These are phyloP conservation scores for Coelogynopora nodosa DNA, from an alignment of 2,888 invertebrate species.

Conservation along the genomic window DNA sequence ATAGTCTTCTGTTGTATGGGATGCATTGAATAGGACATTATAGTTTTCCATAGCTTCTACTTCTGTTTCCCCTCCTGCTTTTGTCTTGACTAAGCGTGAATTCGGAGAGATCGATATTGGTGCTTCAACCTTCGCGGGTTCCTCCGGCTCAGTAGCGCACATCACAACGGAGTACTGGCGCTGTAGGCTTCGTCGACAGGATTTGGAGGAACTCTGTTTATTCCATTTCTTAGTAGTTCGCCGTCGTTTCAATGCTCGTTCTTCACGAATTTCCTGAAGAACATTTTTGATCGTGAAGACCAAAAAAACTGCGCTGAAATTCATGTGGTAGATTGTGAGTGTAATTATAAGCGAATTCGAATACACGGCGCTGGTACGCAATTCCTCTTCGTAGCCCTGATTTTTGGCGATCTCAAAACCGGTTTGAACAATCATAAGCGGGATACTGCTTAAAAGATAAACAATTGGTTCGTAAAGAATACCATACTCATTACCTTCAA, in stretches of 20 bases:
- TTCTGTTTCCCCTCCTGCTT: neutral
- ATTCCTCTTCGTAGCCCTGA: neutral
- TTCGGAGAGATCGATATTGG: neutral
- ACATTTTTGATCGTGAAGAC: constrained; percentile 12
- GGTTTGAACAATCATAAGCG: neutral
- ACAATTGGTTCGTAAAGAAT: constrained; percentile 4
- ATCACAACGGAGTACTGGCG: neutral
- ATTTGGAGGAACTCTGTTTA: neutral
- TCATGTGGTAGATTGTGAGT: constrained; percentile 19
- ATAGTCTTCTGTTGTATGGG: neutral
- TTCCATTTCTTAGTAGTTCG: neutral
- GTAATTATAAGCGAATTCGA: neutral
- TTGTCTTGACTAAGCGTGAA: neutral
- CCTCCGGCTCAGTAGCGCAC: neutral
- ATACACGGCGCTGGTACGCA: neutral
- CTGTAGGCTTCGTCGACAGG: neutral
- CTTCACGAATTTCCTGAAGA: neutral
- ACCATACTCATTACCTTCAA: constrained; percentile 1
- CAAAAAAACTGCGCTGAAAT: neutral
- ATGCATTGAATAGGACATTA: neutral
- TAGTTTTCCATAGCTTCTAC: neutral
- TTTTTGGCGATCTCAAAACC: neutral
- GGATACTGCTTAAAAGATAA: neutral
- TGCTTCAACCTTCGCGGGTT: neutral
- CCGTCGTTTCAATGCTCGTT: neutral